A percentile compares a stretch with the other conserved stretches of the same genome.
Evolutionary conservation across 1,140 invertebrate species (phyloP).

Genomic region (Drosophila insularis): DNA sequence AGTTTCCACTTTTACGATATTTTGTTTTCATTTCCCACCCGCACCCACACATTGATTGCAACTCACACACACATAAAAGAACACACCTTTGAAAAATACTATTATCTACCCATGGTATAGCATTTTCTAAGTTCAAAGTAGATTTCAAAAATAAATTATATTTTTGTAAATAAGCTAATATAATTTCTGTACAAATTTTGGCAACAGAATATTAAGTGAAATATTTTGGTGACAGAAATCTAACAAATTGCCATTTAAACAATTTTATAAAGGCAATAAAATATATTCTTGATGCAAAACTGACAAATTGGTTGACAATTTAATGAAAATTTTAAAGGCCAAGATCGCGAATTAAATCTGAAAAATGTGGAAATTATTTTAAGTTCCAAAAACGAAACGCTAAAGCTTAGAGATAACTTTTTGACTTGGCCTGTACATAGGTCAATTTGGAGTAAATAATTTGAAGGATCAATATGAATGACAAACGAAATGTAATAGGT

Average conservation of each 20-base stretch:
- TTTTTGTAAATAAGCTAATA: not conserved
- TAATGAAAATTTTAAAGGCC: not conserved
- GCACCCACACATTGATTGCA: not conserved
- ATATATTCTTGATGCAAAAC: not conserved
- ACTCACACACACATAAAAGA: not conserved
- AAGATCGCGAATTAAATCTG: too few relatives aligned
- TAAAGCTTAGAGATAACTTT: too few relatives aligned
- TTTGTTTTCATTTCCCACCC: conserved; percentile 60
- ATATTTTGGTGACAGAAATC: not conserved
- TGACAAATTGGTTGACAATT: not conserved
- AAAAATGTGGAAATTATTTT: too few relatives aligned
- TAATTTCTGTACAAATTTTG: not conserved
- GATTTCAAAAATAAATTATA: not conserved
- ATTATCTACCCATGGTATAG: not conserved
- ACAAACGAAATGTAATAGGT: too few relatives aligned
- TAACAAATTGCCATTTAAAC: not conserved
- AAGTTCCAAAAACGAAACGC: too few relatives aligned
- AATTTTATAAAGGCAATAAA: not conserved
- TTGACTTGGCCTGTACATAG: too few relatives aligned
- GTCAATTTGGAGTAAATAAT: too few relatives aligned
- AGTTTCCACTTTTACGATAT: conserved; percentile 78
- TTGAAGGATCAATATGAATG: too few relatives aligned
- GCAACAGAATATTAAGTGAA: not conserved
- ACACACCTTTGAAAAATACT: not conserved
- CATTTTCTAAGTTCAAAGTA: not conserved